phyloP scores from a whole-genome alignment of 1,140 invertebrate species.

The Halotydeus destructor region DNA sequence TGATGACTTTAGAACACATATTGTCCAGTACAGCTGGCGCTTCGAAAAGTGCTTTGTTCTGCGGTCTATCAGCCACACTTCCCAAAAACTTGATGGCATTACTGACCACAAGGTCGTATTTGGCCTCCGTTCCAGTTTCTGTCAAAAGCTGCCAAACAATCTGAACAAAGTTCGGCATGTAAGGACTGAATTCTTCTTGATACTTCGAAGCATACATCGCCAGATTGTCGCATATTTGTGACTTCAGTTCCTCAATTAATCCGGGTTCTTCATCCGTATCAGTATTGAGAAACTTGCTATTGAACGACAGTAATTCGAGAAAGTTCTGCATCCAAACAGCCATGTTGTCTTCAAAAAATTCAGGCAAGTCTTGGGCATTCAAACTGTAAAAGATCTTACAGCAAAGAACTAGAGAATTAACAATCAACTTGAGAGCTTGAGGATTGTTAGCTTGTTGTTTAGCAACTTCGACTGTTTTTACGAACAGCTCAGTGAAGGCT shows the following conservation, averaged over 20 bases:
- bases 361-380: conserved; percentile 88
- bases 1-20: conserved; percentile 92
- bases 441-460: conserved; percentile 52
- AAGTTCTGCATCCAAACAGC: conserved; percentile 78
- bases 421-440: conserved; percentile 62
- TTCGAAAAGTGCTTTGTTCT: conserved; percentile 73
- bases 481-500: conserved; percentile 72
- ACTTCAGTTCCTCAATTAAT: conserved; percentile 68
- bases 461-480: conserved; percentile 62
- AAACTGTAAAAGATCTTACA: conserved; percentile 90
- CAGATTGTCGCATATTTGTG: conserved; percentile 87
- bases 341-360: conserved; percentile 98
- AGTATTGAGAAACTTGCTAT: conserved; percentile 39
- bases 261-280: conserved; percentile 65
- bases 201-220: conserved; percentile 90
- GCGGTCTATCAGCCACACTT: conserved; percentile 68
- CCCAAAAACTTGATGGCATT: conserved; percentile 87
- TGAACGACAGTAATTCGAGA: conserved; percentile 47
- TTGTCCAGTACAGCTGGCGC: conserved; percentile 58
- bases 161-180: conserved; percentile 69
- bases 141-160: conserved; percentile 76
- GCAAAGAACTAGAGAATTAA: conserved; percentile 67
- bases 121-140: conserved; percentile 55
- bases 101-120: conserved; percentile 83
- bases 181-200: conserved; percentile 81